phyloP scores from a whole-genome alignment of 2,113 vertebrate genomes.

The Prochilodus magdalenae region DNA sequence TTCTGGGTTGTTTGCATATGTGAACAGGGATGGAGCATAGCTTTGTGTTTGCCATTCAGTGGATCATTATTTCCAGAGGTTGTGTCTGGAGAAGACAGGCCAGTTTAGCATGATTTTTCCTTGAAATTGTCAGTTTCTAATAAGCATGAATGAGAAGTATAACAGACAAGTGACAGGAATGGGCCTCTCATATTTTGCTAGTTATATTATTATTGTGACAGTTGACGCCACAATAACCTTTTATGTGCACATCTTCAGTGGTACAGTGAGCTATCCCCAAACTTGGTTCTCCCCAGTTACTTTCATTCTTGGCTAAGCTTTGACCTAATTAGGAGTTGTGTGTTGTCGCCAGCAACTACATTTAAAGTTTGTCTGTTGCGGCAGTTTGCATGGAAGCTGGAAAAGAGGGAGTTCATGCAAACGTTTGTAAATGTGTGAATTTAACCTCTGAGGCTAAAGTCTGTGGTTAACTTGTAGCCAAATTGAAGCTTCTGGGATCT shows the following conservation, averaged over 20 bases:
- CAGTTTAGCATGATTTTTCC: constrained; percentile 63
- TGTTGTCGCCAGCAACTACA: no score
- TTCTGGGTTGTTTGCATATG: background rate
- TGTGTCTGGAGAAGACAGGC: constrained; percentile 54
- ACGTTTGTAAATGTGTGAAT: constrained; percentile 4
- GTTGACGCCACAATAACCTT: no score
- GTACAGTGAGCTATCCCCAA: no score
- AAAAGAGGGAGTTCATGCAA: constrained; percentile 46
- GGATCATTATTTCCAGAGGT: constrained; percentile 5
- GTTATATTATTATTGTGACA: background rate
- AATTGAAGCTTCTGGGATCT: background rate
- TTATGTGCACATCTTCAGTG: no score
- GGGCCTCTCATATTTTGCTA: no score
- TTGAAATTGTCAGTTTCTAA: constrained; percentile 19
- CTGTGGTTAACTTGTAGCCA: background rate
- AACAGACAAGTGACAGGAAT: background rate
- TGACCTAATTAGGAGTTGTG: no score
- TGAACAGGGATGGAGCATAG: background rate
- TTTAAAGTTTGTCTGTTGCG: background rate
- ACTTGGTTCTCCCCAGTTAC: no score
- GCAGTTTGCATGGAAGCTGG: constrained; percentile 25
- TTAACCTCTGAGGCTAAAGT: background rate
- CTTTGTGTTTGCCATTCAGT: background rate
- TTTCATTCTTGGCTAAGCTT: no score
- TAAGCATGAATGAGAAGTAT: background rate